Base-by-base conservation (phyloP, 2,888 invertebrate species). In the Physocephala rufipes region DNA sequence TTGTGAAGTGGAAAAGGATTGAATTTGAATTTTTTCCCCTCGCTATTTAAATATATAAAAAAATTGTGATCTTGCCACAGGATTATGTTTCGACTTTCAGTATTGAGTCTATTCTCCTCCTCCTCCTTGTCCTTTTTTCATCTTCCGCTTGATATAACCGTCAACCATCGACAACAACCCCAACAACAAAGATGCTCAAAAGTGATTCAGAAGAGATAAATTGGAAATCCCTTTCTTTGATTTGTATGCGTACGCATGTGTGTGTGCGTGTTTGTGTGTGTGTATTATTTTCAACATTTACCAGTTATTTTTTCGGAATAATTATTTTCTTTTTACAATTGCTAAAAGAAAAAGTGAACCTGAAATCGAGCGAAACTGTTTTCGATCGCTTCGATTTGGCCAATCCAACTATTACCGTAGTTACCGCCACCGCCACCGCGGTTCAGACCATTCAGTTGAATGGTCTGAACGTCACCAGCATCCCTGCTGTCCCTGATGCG, bases 221-320 rank as follows among this genome's bases (percentile, higher is more conserved):
- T 53, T 51, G 67, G 80, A 81, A 78, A 81, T 79, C 79, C 80
- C 81, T 82, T 81, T 76, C 76, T 75, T 78, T 81, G 81, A 81
- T 81, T 81, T 79, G 82, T 82, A 82, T 82, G 81, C 81, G 81
- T 4, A 55, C 2, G 19, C 24, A 43, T 59, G 66, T 70, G 28
- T 67, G 58, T 71, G 47, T n/a, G 66, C n/a, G 36, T 53, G 61
- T 47, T 2, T 65, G 28, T 65, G 24, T 67, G 62, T 68, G 71
- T 72, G 66, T 70, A 55, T 70, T 47, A 62, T 64, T 67, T 49
- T 62, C 66, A 26, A 16, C 67, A 53, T 63, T 66, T 61, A 68
- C 45, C 45, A 49, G 61, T 62, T 26, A 66, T 69, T 61, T 59
- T 59, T 45, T 47, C 47, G 51, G 55, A 65, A 66, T 66, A 64